Evolutionary conservation across 2,888 invertebrate genomes (phyloP).

Genomic region (Sipunculus nudus): DNA sequence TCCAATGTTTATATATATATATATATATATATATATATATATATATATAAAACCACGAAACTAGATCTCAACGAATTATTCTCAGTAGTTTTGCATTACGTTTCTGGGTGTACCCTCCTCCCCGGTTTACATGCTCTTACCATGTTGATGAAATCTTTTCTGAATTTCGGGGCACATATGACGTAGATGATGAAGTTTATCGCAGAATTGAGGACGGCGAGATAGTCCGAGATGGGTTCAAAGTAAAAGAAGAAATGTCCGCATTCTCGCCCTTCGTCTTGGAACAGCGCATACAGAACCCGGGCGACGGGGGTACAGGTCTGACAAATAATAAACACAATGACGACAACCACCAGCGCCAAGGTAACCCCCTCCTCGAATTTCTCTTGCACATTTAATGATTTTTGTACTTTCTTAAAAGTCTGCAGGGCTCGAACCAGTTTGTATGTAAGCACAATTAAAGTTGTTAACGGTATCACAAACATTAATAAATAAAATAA

Average conservation of each 20-base stretch:
- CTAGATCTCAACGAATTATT: too few species aligned
- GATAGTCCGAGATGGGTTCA: constrained; percentile 47
- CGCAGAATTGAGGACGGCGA: constrained; percentile 58
- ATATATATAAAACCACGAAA: too few species aligned
- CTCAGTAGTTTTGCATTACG: too few species aligned
- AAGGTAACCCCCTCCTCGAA: constrained; percentile 58
- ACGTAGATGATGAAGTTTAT: constrained; percentile 63
- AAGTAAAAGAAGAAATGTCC: constrained; percentile 44
- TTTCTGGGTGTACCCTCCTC: too few species aligned
- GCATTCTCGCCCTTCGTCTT: constrained; percentile 15
- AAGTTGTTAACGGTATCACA: constrained; percentile 19
- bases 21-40: too few species aligned
- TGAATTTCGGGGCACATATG: constrained; percentile 55
- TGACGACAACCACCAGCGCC: constrained; percentile 58
- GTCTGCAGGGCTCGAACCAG: constrained; percentile 16
- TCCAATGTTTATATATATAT: too few species aligned
- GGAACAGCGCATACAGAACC: constrained; percentile 15
- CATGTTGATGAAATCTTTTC: too few species aligned
- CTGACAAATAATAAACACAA: constrained; percentile 62
- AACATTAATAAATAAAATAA: constrained; percentile 30
- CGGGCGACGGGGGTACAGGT: constrained; percentile 42
- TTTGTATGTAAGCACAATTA: constrained; percentile 18
- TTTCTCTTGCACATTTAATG: too few species aligned
- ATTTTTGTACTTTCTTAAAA: too few species aligned
- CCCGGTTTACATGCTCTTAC: too few species aligned